phyloP scores from a whole-genome alignment of 2,113 vertebrate genomes.

The Pitta sordida region DNA sequence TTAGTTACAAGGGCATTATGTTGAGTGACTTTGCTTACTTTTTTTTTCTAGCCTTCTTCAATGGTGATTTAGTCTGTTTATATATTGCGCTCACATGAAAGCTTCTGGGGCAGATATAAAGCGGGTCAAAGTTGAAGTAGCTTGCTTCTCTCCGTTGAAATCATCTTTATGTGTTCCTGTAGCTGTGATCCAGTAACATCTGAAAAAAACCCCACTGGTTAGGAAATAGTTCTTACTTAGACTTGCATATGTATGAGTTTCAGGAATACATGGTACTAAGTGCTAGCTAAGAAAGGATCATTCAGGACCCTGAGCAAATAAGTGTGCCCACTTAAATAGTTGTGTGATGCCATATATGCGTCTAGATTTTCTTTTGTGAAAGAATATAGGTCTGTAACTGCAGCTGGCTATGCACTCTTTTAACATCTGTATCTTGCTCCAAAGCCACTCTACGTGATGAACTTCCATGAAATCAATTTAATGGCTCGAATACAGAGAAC shows the following conservation, averaged over 20 bases:
- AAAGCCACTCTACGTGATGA: conserved; percentile 19
- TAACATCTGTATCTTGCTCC: conserved; percentile 40
- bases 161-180: neutral
- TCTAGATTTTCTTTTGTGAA: conserved; percentile 63
- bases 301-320: conserved; percentile 44
- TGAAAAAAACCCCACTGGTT: neutral
- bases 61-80: neutral
- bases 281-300: conserved; percentile 22
- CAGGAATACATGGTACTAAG: conserved; percentile 25
- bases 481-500: conserved; percentile 35
- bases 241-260: neutral
- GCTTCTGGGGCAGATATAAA: neutral
- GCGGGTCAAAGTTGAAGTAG: neutral
- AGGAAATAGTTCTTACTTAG: conserved; percentile 28
- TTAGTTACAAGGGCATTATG: neutral
- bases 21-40: neutral
- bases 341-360: conserved; percentile 19
- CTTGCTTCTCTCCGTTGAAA: neutral
- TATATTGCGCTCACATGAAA: neutral
- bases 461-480: conserved; percentile 52
- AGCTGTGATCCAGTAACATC: conserved; percentile 18
- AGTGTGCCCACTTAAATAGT: conserved; percentile 10
- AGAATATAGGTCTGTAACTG: conserved; percentile 58
- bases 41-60: neutral
- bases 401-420: conserved; percentile 46